These are phyloP conservation scores for Sarcoramphus papa DNA, from an alignment of 2,797 vertebrate genomes.

Conservation along the genomic window DNA sequence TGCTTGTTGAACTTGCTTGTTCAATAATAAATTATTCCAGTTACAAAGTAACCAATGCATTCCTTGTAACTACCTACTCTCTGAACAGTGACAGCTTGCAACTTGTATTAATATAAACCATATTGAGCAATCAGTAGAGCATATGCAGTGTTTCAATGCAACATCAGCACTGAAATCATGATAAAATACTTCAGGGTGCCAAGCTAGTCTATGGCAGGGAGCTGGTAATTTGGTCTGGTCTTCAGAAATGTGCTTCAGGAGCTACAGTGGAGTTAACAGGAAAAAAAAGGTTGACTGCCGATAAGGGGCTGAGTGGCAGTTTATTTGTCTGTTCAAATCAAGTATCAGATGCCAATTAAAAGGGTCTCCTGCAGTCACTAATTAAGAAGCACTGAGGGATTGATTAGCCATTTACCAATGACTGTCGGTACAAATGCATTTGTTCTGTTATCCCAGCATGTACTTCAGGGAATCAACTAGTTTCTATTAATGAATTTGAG, in stretches of 20 bases:
- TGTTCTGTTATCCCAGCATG: slow-evolving; percentile 12
- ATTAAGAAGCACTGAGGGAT: slow-evolving; percentile 56
- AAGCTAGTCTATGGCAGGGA: background rate
- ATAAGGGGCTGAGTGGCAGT: slow-evolving; percentile 15
- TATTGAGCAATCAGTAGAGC: slow-evolving; percentile 57
- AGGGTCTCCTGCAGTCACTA: background rate
- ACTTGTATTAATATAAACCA: slow-evolving; percentile 54
- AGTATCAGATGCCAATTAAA: slow-evolving; percentile 48
- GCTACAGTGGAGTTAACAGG: background rate
- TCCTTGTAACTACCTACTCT: slow-evolving; percentile 25
- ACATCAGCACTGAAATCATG: slow-evolving; percentile 50
- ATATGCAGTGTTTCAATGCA: slow-evolving; percentile 50
- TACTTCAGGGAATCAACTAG: background rate
- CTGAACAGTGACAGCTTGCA: slow-evolving; percentile 42
- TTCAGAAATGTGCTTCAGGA: background rate
- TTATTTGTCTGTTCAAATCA: slow-evolving; percentile 39
- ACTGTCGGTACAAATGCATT: slow-evolving; percentile 10
- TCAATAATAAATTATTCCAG: slow-evolving; percentile 67
- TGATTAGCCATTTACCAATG: slow-evolving; percentile 52
- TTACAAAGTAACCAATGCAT: slow-evolving; percentile 45
- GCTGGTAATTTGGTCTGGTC: background rate
- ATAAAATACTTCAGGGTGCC: slow-evolving; percentile 26
- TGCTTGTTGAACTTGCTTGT: slow-evolving; percentile 64
- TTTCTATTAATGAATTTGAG: background rate
- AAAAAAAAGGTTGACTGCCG: background rate